A percentile compares a stretch with the other conserved stretches of the same genome.
phyloP scores from a whole-genome alignment of 2,797 vertebrate genomes.

The Sebastes nivosus region DNA sequence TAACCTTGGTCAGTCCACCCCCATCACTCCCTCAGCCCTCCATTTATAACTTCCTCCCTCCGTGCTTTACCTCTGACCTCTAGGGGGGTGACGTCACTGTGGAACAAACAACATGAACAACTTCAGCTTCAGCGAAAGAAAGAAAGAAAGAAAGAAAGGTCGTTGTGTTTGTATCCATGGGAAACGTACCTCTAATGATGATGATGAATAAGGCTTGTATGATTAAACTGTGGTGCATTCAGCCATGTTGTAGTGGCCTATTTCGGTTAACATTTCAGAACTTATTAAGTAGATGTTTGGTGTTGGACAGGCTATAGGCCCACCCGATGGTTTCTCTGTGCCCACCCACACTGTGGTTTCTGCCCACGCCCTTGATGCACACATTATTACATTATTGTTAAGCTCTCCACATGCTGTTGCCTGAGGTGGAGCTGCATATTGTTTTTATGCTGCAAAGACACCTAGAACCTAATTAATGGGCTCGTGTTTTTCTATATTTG shows the following conservation, averaged over 20 bases:
- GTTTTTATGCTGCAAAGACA: conserved; percentile 1
- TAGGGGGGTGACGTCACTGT: not conserved
- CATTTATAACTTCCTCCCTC: not conserved
- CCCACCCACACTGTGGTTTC: too few species aligned
- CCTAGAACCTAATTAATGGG: not conserved
- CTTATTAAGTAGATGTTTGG: too few species aligned
- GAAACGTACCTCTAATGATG: not conserved
- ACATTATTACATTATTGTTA: not conserved
- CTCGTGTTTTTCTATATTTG: not conserved
- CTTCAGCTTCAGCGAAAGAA: not conserved
- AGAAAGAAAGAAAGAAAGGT: too few species aligned
- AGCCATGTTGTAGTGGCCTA: too few species aligned
- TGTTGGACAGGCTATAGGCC: too few species aligned
- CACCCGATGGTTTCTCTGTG: too few species aligned
- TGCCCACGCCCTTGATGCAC: too few species aligned
- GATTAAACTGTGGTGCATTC: too few species aligned
- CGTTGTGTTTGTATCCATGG: not conserved
- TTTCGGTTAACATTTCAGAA: too few species aligned
- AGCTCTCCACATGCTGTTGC: not conserved
- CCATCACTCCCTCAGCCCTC: not conserved
- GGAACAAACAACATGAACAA: not conserved
- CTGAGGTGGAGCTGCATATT: not conserved
- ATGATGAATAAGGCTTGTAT: too few species aligned
- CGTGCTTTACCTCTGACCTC: conserved; percentile 4
- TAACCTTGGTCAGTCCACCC: conserved; percentile 20